phyloP scores from a whole-genome alignment of 2,113 vertebrate species.

The Cryptomyrus ogoouensis region DNA sequence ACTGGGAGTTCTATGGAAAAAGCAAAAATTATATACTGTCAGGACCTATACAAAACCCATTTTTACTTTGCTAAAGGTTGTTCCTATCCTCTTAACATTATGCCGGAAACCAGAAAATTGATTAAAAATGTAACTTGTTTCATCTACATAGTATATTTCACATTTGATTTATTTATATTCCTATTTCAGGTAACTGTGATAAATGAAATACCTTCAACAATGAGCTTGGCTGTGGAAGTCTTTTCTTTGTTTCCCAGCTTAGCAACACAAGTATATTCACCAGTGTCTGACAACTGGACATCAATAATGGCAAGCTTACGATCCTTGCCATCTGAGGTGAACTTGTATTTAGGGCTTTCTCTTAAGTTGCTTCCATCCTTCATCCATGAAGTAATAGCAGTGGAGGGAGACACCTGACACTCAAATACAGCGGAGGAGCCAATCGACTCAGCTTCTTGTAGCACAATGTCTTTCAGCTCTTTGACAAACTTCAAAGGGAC shows the following conservation, averaged over 20 bases:
- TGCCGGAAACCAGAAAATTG: neutral
- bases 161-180: neutral
- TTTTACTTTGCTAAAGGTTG: neutral
- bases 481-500: slow-evolving; percentile 97
- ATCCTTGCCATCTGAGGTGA: slow-evolving; percentile 91
- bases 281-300: slow-evolving; percentile 89
- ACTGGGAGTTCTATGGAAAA: slow-evolving; percentile 78
- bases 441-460: slow-evolving; percentile 88
- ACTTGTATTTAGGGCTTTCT: slow-evolving; percentile 89
- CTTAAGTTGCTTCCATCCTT: slow-evolving; percentile 88
- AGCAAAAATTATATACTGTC: neutral
- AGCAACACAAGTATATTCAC: slow-evolving; percentile 91
- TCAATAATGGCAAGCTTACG: slow-evolving; percentile 91
- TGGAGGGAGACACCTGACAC: slow-evolving; percentile 89
- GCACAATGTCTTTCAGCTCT: slow-evolving; percentile 81
- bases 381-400: slow-evolving; percentile 88
- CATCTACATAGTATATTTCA: neutral
- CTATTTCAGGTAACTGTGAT: neutral
- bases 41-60: neutral
- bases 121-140: neutral
- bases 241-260: slow-evolving; percentile 90
- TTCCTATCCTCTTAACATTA: neutral
- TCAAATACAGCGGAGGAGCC: slow-evolving; percentile 91
- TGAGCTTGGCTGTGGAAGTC: slow-evolving; percentile 83
- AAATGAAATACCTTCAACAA: slow-evolving; percentile 86